phyloP scores from a whole-genome alignment of 2,888 invertebrate genomes.

The Acleris cristana region DNA sequence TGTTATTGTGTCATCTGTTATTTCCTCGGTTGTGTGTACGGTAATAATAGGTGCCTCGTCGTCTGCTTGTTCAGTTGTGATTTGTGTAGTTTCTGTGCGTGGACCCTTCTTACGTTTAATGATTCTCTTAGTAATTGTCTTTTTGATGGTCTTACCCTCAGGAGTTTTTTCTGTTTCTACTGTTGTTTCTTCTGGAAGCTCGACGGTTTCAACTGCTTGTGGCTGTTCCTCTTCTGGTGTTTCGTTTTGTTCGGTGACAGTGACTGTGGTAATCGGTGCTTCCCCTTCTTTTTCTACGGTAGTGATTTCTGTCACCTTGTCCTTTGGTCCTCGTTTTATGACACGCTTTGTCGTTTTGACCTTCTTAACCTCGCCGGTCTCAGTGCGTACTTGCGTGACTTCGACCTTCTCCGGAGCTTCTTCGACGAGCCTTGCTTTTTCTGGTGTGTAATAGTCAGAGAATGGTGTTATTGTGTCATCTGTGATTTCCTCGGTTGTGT shows the following conservation, averaged over 20 bases:
- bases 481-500: too few species aligned
- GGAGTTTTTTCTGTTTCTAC: conserved; percentile 38
- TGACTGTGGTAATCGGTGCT: conserved; percentile 48
- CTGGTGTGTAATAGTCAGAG: too few species aligned
- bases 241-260: conserved; percentile 36
- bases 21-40: conserved; percentile 49
- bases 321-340: too few species aligned
- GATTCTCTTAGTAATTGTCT: conserved; percentile 46
- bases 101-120: conserved; percentile 46
- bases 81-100: conserved; percentile 56
- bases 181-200: conserved; percentile 58
- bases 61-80: conserved; percentile 43
- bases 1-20: conserved; percentile 52
- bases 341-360: neutral
- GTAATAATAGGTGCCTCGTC: conserved; percentile 48
- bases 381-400: conserved; percentile 15
- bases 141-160: conserved; percentile 48
- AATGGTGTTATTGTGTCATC: too few species aligned
- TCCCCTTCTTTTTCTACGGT: too few species aligned
- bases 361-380: conserved; percentile 8
- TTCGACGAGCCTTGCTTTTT: too few species aligned
- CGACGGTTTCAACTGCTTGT: conserved; percentile 48
- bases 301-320: conserved; percentile 42
- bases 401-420: neutral
- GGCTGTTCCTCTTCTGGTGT: conserved; percentile 22